Percentiles rank a stretch among this genome's conserved stretches.
Evolutionary conservation across 2,888 invertebrate genomes (phyloP).

Genomic region (Melangyna quadrimaculata): DNA sequence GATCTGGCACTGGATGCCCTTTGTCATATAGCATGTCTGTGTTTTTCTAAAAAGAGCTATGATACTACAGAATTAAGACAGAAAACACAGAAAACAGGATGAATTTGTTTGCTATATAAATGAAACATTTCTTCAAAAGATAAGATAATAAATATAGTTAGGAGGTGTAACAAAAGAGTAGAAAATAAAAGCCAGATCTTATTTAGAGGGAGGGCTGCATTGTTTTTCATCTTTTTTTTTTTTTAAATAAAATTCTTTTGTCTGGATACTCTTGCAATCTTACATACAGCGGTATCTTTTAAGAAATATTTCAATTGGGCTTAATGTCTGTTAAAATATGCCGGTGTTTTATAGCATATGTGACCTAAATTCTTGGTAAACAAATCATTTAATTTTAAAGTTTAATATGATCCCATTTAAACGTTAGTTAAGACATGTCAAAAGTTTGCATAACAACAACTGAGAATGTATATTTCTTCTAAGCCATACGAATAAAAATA

Average conservation of each 20-base stretch:
- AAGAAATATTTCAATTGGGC: background rate
- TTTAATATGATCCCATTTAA: background rate
- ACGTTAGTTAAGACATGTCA: background rate
- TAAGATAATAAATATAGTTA: slow-evolving; percentile 24
- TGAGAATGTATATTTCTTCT: background rate
- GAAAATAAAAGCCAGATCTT: background rate
- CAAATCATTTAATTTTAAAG: background rate
- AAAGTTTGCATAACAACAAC: background rate
- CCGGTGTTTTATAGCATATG: background rate
- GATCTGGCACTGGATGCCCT: background rate
- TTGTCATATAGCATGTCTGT: background rate
- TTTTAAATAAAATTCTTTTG: background rate
- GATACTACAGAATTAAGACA: background rate
- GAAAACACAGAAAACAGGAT: slow-evolving; percentile 40
- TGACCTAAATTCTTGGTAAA: background rate
- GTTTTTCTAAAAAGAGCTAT: background rate
- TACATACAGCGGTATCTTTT: background rate
- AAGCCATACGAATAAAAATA: too few relatives aligned
- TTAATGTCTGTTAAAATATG: background rate
- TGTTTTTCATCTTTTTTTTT: background rate
- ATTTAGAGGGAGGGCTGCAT: background rate
- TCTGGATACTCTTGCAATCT: background rate
- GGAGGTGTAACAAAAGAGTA: background rate
- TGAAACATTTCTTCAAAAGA: slow-evolving; percentile 24
- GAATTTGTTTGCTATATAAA: slow-evolving; percentile 42